phyloP scores from a whole-genome alignment of 2,113 vertebrate genomes.

The Tragulus kanchil region DNA sequence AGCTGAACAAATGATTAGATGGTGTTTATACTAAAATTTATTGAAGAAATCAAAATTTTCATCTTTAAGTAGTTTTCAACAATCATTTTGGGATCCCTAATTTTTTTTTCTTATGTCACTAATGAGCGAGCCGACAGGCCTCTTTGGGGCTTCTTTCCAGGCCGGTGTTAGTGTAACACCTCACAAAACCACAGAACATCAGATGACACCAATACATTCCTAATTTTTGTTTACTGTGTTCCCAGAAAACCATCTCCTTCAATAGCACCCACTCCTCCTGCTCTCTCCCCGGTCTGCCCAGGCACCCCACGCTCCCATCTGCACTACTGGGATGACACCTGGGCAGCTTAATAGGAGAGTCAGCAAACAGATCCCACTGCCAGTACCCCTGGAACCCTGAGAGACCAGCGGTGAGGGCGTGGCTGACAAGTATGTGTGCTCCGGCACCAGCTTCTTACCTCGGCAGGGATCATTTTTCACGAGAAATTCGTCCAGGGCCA shows the following conservation, averaged over 20 bases:
- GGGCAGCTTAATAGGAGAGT: neutral
- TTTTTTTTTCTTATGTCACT: too few relatives aligned
- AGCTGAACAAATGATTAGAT: conserved; percentile 48
- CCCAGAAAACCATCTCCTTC: neutral
- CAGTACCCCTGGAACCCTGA: neutral
- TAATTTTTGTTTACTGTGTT: neutral
- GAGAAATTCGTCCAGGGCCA: conserved; percentile 98
- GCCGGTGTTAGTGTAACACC: neutral
- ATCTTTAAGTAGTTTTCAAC: conserved; percentile 76
- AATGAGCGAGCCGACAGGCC: neutral
- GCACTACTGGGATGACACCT: neutral
- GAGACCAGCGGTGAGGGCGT: fast-evolving
- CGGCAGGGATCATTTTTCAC: conserved; percentile 99
- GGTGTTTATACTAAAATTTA: conserved; percentile 64
- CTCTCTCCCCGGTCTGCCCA: neutral
- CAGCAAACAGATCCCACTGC: neutral
- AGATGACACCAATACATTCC: neutral
- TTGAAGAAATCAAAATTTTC: conserved; percentile 54
- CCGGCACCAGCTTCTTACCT: conserved; percentile 89
- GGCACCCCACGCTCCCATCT: neutral
- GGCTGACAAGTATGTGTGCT: neutral
- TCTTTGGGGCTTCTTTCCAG: neutral
- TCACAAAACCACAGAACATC: neutral
- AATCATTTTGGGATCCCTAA: conserved; percentile 74
- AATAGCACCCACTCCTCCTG: neutral